A percentile compares a stretch with the other conserved stretches of the same genome.
Evolutionary conservation across 2,888 invertebrate genomes (phyloP).

Genomic region (Pseudanteris insignis): DNA sequence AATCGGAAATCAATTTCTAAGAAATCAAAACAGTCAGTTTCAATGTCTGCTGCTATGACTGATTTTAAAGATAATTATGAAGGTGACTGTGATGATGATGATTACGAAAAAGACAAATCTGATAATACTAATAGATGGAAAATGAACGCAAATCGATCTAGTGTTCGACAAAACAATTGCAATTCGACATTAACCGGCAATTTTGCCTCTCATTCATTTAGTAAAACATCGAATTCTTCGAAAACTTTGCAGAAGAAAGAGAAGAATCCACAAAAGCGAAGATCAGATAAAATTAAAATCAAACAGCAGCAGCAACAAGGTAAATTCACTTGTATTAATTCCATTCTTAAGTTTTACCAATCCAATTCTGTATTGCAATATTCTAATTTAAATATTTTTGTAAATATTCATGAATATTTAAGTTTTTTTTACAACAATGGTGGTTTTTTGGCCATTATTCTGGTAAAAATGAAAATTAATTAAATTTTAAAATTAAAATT

Average conservation of each 20-base stretch:
- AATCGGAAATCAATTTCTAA: slow-evolving; percentile 58
- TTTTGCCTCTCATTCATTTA: slow-evolving; percentile 50
- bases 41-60: slow-evolving; percentile 52
- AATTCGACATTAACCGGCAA: slow-evolving; percentile 49
- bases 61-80: slow-evolving; percentile 68
- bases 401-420: too few relatives aligned
- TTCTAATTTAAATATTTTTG: too few relatives aligned
- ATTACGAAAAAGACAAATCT: slow-evolving; percentile 55
- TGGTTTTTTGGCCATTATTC: too few relatives aligned
- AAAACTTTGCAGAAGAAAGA: slow-evolving; percentile 60
- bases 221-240: slow-evolving; percentile 55
- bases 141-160: slow-evolving; percentile 57
- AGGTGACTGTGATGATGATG: slow-evolving; percentile 67
- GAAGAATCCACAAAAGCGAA: slow-evolving; percentile 58
- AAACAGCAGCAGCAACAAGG: slow-evolving; percentile 48
- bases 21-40: slow-evolving; percentile 54
- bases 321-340: too few relatives aligned
- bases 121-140: slow-evolving; percentile 63
- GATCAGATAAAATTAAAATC: slow-evolving; percentile 55
- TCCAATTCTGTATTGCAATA: too few relatives aligned
- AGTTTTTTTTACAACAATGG: too few relatives aligned
- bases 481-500: too few relatives aligned
- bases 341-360: too few relatives aligned
- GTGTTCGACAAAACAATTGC: slow-evolving; percentile 52
- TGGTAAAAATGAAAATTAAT: too few relatives aligned